A percentile compares a stretch with the other conserved stretches of the same genome.
Evolutionary conservation across 2,888 invertebrate genomes (phyloP).

Genomic region (Mylabris sibirica): DNA sequence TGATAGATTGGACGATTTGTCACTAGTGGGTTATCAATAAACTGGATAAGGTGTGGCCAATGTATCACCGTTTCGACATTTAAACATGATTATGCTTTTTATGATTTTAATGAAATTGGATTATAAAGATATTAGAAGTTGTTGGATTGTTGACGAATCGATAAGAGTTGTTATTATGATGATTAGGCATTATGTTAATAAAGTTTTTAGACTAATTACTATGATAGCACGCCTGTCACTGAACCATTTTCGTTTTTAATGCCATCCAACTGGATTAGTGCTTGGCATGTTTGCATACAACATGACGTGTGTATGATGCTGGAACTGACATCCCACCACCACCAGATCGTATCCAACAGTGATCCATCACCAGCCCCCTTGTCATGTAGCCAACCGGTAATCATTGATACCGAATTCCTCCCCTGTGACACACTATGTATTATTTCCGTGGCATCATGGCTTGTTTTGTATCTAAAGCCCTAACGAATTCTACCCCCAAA

Average conservation of each 20-base stretch:
- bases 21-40: conserved; percentile 38
- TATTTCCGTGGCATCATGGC: conserved; percentile 36
- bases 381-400: conserved; percentile 48
- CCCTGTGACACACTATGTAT: conserved; percentile 46
- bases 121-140: conserved; percentile 1
- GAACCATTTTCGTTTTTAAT: neutral
- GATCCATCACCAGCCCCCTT: conserved; percentile 48
- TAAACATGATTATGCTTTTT: conserved; percentile 32
- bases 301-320: conserved; percentile 41
- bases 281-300: conserved; percentile 38
- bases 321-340: conserved; percentile 48
- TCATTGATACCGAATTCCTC: conserved; percentile 51
- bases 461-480: conserved; percentile 9
- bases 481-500: conserved; percentile 15
- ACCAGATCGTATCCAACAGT: conserved; percentile 47
- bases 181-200: neutral
- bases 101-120: conserved; percentile 27
- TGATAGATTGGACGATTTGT: conserved; percentile 45
- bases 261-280: conserved; percentile 8
- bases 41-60: conserved; percentile 32
- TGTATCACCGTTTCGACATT: conserved; percentile 31
- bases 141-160: neutral
- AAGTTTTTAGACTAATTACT: neutral
- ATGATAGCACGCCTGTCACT: neutral
- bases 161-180: neutral